Percentiles rank a stretch among this genome's conserved stretches.
Evolutionary conservation across 2,113 vertebrate species (phyloP).

Genomic region (Datnioides undecimradiatus): DNA sequence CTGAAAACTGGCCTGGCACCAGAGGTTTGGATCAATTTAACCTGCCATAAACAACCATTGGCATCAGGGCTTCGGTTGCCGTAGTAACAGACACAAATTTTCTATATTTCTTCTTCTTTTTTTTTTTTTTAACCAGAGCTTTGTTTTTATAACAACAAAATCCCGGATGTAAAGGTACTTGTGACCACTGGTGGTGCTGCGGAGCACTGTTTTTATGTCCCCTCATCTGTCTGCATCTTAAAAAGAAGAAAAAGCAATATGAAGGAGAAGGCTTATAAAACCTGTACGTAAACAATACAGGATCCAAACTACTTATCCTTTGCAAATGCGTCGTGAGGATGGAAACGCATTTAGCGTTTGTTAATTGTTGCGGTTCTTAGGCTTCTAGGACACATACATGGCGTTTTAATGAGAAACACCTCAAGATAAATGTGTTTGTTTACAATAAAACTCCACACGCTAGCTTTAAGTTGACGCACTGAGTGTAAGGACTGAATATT

Average conservation of each 20-base stretch:
- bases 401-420: too few species aligned
- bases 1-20: neutral
- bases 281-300: neutral
- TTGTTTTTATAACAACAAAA: neutral
- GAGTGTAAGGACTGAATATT: neutral
- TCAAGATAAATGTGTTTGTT: neutral
- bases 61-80: neutral
- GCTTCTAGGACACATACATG: neutral
- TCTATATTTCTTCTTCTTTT: neutral
- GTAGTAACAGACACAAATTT: neutral
- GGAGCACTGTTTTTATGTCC: neutral
- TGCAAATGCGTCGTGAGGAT: too few species aligned
- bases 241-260: too few species aligned
- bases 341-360: neutral
- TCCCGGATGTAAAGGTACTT: neutral
- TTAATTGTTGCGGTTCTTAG: neutral
- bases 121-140: neutral
- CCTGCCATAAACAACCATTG: neutral
- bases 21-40: neutral
- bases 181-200: neutral
- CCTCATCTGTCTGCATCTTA: too few species aligned
- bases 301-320: too few species aligned
- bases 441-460: neutral
- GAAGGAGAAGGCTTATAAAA: neutral
- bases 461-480: neutral